These are phyloP conservation scores for Portevinia maculata DNA, from an alignment of 2,888 invertebrate species.

Conservation along the genomic window DNA sequence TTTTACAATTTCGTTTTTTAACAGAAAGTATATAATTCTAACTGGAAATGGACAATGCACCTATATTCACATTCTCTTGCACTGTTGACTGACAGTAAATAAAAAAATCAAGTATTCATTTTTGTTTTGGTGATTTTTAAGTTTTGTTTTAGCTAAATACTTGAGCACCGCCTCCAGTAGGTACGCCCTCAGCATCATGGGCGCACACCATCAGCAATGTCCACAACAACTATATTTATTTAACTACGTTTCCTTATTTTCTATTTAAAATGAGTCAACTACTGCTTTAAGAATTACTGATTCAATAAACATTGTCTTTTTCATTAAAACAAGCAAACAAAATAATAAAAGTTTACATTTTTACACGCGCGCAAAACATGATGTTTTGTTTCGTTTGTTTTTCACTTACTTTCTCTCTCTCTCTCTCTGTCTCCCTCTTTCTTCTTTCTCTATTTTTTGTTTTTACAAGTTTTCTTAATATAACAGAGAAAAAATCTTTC, in stretches of 20 bases:
- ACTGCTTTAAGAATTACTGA: constrained; percentile 7
- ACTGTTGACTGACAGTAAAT: constrained; percentile 65
- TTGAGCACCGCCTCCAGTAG: constrained; percentile 28
- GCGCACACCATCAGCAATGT: constrained; percentile 39
- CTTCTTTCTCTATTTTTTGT: constrained; percentile 38
- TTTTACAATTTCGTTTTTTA: constrained; percentile 67
- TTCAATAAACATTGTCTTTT: constrained; percentile 15
- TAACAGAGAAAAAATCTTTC: constrained; percentile 68
- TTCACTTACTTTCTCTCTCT: constrained; percentile 40
- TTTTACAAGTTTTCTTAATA: constrained; percentile 69
- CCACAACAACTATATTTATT: constrained; percentile 32
- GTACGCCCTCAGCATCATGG: constrained; percentile 71
- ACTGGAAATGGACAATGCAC: constrained; percentile 43
- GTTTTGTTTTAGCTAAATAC: constrained; percentile 23
- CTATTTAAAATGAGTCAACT: constrained; percentile 68
- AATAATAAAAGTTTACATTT: constrained; percentile 32
- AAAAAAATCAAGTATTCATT: constrained; percentile 32
- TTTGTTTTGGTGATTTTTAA: too few relatives aligned
- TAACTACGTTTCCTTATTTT: constrained; percentile 28
- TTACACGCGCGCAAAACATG: constrained; percentile 59
- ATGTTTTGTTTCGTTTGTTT: constrained; percentile 55
- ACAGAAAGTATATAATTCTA: constrained; percentile 54
- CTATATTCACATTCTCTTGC: not conserved
- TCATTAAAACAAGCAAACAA: constrained; percentile 36
- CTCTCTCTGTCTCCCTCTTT: constrained; percentile 47